phyloP scores from a whole-genome alignment of 2,888 invertebrate genomes.

The Tenthredo mesomela region DNA sequence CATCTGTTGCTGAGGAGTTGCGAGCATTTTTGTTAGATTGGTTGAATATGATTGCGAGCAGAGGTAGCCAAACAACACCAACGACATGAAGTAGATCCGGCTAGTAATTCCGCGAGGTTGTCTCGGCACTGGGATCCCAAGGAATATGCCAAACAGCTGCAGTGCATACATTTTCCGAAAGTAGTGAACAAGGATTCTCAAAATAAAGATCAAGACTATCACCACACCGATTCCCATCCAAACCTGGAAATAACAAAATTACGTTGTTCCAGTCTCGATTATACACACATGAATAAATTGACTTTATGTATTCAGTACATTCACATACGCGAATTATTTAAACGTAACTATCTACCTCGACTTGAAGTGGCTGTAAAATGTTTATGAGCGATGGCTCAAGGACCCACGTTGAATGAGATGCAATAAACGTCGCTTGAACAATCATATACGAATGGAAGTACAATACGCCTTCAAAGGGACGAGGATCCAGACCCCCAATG shows the following conservation, averaged over 20 bases:
- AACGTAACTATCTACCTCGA: background rate
- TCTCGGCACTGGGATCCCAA: background rate
- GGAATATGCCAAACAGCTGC: slow-evolving; percentile 24
- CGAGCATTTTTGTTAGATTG: slow-evolving; percentile 18
- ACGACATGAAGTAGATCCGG: slow-evolving; percentile 15
- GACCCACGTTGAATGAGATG: slow-evolving; percentile 16
- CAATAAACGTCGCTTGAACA: background rate
- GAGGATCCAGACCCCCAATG: background rate
- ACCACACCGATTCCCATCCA: slow-evolving; percentile 19
- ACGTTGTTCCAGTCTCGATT: background rate
- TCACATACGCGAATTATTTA: background rate
- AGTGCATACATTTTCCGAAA: background rate
- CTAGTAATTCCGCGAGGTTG: background rate
- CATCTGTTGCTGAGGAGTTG: background rate
- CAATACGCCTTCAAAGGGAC: background rate
- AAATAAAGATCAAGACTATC: background rate
- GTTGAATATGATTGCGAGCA: background rate
- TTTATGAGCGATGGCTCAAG: background rate
- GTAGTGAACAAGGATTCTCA: background rate
- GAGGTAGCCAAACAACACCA: slow-evolving; percentile 10
- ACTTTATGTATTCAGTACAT: background rate
- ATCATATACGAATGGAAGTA: slow-evolving; percentile 1
- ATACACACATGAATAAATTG: background rate
- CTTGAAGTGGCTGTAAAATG: background rate
- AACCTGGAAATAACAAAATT: background rate